phyloP scores from a whole-genome alignment of 1,140 invertebrate species.

The Sarcophaga peregrina region DNA sequence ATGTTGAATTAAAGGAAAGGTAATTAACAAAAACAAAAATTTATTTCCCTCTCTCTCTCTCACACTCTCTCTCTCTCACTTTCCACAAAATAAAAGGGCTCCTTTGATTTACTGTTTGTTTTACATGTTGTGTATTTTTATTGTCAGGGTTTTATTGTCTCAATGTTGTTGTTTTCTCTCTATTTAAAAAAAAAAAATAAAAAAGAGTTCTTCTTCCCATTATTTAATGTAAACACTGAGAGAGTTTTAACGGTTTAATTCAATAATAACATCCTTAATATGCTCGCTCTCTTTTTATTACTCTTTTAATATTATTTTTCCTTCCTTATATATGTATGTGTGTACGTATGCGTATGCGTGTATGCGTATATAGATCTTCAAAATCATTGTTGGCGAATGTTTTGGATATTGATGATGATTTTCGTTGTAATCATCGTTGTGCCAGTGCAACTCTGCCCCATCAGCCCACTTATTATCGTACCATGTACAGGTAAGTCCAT shows the following conservation, averaged over 20 bases:
- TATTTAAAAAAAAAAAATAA: too few species aligned
- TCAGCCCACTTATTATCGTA: constrained; percentile 64
- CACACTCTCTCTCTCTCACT: neutral
- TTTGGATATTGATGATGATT: constrained; percentile 93
- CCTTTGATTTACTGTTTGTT: neutral
- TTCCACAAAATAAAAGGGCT: too few species aligned
- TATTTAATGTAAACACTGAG: too few species aligned
- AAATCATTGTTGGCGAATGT: constrained; percentile 95
- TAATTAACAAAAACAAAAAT: constrained; percentile 50
- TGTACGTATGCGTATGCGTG: too few species aligned
- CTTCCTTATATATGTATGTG: neutral
- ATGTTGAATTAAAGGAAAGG: constrained; percentile 66
- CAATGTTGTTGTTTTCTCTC: neutral
- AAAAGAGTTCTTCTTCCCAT: too few species aligned
- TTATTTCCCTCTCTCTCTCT: neutral
- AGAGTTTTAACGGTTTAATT: neutral
- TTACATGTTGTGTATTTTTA: neutral
- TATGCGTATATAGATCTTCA: constrained; percentile 73
- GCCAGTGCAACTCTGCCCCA: constrained; percentile 62
- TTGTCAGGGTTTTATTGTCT: neutral
- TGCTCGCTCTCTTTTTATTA: neutral
- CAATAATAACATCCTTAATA: neutral
- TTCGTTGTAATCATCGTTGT: constrained; percentile 73
- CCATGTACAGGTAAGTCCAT: constrained; percentile 62
- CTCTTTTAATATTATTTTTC: constrained; percentile 9